Evolutionary conservation across 2,797 vertebrate species (phyloP).

Genomic region (Poecilia picta): DNA sequence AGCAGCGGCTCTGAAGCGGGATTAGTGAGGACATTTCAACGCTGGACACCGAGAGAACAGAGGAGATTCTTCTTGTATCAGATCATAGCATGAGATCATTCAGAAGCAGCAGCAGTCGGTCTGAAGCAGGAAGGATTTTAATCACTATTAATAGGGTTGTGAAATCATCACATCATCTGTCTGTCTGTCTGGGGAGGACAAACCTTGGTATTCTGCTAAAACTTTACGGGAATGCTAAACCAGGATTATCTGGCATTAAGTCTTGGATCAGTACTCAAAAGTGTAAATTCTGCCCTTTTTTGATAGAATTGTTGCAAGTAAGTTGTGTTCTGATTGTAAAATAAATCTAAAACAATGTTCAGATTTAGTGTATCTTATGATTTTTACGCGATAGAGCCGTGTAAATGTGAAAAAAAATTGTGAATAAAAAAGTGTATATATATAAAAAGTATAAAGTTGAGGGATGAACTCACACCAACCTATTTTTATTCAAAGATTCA

Average conservation of each 20-base stretch:
- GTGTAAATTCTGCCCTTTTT: neutral
- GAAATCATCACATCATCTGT: constrained; percentile 61
- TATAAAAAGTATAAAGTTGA: neutral
- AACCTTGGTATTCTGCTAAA: constrained; percentile 32
- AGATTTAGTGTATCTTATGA: neutral
- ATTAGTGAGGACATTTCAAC: constrained; percentile 15
- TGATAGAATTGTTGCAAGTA: neutral
- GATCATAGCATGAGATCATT: constrained; percentile 77
- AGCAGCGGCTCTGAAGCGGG: constrained; percentile 12
- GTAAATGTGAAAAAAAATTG: neutral
- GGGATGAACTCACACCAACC: neutral
- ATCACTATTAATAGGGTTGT: constrained; percentile 65
- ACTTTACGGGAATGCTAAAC: constrained; percentile 39
- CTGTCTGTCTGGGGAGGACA: constrained; percentile 29
- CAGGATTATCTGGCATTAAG: neutral
- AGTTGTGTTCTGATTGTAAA: neutral
- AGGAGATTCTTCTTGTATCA: constrained; percentile 66
- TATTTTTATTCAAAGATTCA: no score
- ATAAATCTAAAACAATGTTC: neutral
- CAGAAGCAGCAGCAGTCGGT: constrained; percentile 66
- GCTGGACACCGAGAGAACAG: constrained; percentile 36
- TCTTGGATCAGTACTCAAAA: no score
- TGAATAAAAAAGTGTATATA: neutral
- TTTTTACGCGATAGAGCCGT: neutral
- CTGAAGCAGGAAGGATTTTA: constrained; percentile 22